Conservation (phyloP, 1,140 invertebrate species). For the Microplitis mediator region DNA sequence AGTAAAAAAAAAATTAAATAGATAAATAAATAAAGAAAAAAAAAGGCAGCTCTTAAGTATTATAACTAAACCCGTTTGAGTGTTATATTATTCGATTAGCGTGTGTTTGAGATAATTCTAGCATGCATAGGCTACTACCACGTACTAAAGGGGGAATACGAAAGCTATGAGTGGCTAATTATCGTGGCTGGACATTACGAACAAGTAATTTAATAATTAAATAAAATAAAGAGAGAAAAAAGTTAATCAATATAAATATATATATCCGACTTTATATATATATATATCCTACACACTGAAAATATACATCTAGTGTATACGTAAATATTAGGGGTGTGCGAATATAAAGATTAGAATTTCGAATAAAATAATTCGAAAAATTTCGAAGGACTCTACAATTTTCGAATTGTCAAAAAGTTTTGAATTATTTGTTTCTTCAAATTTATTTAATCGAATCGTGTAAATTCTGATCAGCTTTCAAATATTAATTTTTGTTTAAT, state of each 20-base stretch:
- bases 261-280: background rate
- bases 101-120: constrained; percentile 32
- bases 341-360: no score
- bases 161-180: constrained; percentile 41
- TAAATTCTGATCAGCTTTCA: no score
- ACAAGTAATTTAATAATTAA: constrained; percentile 28
- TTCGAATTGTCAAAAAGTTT: no score
- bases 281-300: background rate
- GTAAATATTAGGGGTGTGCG: no score
- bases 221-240: constrained; percentile 1
- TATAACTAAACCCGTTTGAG: constrained; percentile 13
- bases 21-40: background rate
- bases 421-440: no score
- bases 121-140: constrained; percentile 52
- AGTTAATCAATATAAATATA: no score
- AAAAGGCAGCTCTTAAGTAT: constrained; percentile 13
- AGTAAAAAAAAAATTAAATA: background rate
- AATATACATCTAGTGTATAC: constrained; percentile 10
- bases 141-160: constrained; percentile 39
- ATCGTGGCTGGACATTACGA: constrained; percentile 34
- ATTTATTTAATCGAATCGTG: no score
- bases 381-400: no score
- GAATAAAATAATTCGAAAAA: no score
- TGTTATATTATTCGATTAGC: constrained; percentile 18
- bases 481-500: no score